Evolutionary conservation across 2,797 vertebrate genomes (phyloP).

Genomic region (Trachurus trachurus): DNA sequence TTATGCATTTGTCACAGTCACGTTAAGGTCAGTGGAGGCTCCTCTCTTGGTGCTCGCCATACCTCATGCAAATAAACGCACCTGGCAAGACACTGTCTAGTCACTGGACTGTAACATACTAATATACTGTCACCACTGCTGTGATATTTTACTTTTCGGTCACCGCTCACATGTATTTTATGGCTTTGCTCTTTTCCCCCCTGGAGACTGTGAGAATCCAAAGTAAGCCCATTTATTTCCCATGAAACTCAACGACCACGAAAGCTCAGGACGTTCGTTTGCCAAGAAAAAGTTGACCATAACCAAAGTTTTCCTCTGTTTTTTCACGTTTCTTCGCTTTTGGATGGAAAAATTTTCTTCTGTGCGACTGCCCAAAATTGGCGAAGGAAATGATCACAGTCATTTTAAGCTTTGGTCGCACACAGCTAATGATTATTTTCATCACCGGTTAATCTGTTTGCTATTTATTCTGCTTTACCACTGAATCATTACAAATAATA

Average conservation of each 20-base stretch:
- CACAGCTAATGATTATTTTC: not conserved
- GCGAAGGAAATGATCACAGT: not conserved
- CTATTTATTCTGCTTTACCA: not conserved
- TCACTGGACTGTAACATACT: conserved; percentile 9
- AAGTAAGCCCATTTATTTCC: conserved; percentile 9
- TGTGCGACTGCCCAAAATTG: not conserved
- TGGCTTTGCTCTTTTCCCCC: not conserved
- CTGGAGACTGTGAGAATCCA: not conserved
- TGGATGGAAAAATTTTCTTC: not conserved
- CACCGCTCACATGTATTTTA: not conserved
- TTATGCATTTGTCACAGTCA: conserved; percentile 72
- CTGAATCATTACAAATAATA: not conserved
- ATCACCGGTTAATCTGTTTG: not conserved
- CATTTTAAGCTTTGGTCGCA: not conserved
- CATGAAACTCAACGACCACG: not conserved
- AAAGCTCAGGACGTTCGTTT: not conserved
- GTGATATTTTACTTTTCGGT: conserved; percentile 1
- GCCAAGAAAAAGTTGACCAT: not conserved
- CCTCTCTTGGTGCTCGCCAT: conserved; percentile 32
- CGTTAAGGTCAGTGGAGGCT: conserved; percentile 53
- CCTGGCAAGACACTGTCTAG: conserved; percentile 6
- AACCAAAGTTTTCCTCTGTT: not conserved
- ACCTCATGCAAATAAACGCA: conserved; percentile 14
- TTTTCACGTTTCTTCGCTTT: not conserved
- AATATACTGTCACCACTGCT: conserved; percentile 11